These are phyloP conservation scores for Parnassius smintheus DNA, from an alignment of 2,888 invertebrate genomes.

Conservation along the genomic window DNA sequence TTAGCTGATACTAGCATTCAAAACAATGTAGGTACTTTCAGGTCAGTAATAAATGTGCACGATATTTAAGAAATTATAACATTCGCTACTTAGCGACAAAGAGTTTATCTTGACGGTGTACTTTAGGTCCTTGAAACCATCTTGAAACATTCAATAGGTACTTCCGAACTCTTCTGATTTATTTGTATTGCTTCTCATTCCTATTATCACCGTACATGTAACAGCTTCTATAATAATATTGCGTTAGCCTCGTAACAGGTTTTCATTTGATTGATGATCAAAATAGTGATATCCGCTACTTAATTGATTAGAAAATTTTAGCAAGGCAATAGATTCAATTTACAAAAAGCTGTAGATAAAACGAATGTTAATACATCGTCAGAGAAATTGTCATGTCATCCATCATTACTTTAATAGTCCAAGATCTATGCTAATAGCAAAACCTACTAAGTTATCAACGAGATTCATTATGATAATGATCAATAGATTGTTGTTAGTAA, in stretches of 20 bases:
- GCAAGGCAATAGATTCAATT: slow-evolving; percentile 53
- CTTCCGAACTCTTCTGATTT: no score
- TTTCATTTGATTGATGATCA: slow-evolving; percentile 68
- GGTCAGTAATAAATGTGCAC: slow-evolving; percentile 4
- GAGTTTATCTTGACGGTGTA: no score
- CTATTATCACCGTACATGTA: slow-evolving; percentile 44
- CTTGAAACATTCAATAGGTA: no score
- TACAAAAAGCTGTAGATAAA: slow-evolving; percentile 60
- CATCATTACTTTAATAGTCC: slow-evolving; percentile 54
- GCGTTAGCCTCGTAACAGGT: slow-evolving; percentile 55
- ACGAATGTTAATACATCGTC: slow-evolving; percentile 50
- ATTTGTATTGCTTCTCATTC: neutral
- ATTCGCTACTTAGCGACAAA: neutral
- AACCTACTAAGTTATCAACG: slow-evolving; percentile 26
- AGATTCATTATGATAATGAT: slow-evolving; percentile 25
- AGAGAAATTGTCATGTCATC: slow-evolving; percentile 62
- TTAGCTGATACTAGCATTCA: slow-evolving; percentile 8
- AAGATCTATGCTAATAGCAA: slow-evolving; percentile 45
- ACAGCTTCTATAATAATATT: slow-evolving; percentile 51
- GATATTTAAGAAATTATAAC: neutral
- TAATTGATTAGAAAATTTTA: slow-evolving; percentile 69
- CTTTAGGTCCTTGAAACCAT: no score
- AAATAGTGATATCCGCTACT: slow-evolving; percentile 49
- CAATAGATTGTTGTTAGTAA: slow-evolving; percentile 10
- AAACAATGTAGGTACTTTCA: slow-evolving; percentile 1